Base-by-base conservation (phyloP, 1,140 invertebrate genomes). In the Cotesia vestalis region DNA sequence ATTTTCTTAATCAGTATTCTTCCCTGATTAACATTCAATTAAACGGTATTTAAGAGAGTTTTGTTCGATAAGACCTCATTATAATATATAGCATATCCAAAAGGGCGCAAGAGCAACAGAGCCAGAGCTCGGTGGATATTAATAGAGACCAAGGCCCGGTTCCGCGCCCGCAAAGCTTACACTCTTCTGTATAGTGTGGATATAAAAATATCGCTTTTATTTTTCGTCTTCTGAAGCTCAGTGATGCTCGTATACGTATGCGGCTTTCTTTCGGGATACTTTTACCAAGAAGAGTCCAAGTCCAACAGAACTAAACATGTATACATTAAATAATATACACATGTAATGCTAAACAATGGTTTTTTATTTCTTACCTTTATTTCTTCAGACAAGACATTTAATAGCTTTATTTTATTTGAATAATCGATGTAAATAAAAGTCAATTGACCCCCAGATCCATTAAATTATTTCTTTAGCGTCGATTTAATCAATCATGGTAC, bases 181-280 rank as follows among this genome's bases (percentile, higher is more conserved):
- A 57, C 66, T 77, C 40, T 46, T 46, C 40, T 46, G 40, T 46
- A 46, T 11, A 46, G 40, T 73, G 79, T 79, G 77, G 78, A 81
- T 80, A 81, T 85, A 85, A 86, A 86, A 85, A 86, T 85, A 86
- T 78, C 81, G 77, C 79, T 82, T 81, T 85, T 80, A 82, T 84
- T 83, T 79, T 75, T 72, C 74, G 71, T 67, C 27, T 67, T n/a
- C 63, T 60, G n/a, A 17, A 20, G 57, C 61, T 40, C 17, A 34
- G 66, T 61, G 36, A n/a, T 34, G 34, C 27, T 27, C 27, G 64
- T 63, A 52, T 64, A 27, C 17, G 17, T 59, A 17, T 20, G 17
- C 4, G 57, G 20, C 9, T 59, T 20, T 20, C 9, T 59, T 59
- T 59, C 6, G 11, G 11, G 40, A 46, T 46, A 46, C 40, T 46